Percentiles rank a stretch among this genome's conserved stretches.
phyloP scores from a whole-genome alignment of 1,140 invertebrate species.

The Cecropterus lyciades region DNA sequence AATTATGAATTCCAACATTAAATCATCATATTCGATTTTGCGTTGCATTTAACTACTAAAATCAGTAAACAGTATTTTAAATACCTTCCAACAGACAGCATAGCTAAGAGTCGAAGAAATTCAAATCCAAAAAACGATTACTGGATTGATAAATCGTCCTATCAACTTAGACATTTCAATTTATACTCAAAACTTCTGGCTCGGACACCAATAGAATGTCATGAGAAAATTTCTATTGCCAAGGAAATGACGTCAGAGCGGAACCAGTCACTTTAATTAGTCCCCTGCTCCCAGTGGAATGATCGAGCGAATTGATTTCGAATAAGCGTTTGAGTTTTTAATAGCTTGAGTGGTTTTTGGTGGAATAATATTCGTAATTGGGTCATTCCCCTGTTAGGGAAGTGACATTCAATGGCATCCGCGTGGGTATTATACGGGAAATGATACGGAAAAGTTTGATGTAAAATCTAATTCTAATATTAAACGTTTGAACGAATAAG shows the following conservation, averaged over 20 bases:
- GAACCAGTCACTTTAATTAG: conserved; percentile 26
- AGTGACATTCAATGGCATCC: neutral
- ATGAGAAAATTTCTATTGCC: conserved; percentile 26
- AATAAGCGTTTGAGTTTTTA: conserved; percentile 31
- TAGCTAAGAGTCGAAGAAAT: neutral
- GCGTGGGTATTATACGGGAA: neutral
- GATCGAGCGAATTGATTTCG: conserved; percentile 21
- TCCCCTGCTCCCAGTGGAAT: conserved; percentile 10
- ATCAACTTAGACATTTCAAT: conserved; percentile 37
- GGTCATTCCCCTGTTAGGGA: neutral
- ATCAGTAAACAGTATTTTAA: too few relatives aligned
- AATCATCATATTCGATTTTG: too few relatives aligned
- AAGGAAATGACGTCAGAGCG: conserved; percentile 11
- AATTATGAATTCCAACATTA: too few relatives aligned
- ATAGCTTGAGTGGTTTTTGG: conserved; percentile 25
- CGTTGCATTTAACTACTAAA: too few relatives aligned
- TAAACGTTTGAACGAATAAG: too few relatives aligned
- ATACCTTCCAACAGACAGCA: too few relatives aligned
- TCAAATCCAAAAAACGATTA: conserved; percentile 31
- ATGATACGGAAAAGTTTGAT: neutral
- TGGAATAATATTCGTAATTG: conserved; percentile 24
- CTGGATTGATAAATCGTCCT: conserved; percentile 37
- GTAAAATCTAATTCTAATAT: neutral
- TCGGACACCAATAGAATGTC: conserved; percentile 20
- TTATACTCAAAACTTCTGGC: conserved; percentile 29